Base-by-base conservation (phyloP, 2,113 vertebrate species). In the Brachionichthys hirsutus region DNA sequence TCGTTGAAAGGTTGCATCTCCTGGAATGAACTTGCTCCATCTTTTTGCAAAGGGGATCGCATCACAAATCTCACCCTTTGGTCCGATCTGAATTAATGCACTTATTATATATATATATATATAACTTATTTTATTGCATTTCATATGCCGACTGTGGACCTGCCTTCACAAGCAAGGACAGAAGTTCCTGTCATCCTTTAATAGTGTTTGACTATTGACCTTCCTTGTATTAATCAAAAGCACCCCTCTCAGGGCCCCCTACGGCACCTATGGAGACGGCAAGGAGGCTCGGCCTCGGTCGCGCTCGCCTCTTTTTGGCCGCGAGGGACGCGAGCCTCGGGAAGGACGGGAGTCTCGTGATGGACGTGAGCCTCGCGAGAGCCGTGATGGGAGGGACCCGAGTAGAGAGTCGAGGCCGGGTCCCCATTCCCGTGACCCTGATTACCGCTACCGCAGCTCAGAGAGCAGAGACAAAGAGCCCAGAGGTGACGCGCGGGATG, bases 321-420 rank as follows among this genome's bases (percentile, higher is more conserved):
- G 94, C 0, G 80, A 83, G 0, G 54, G 83, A 11, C 79, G 78
- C 0, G 74, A 76, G 1, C 1, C 61, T 15, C 55, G 75, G 6
- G 93, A 95, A 5, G 60, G 91, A 42, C 92, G 94, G 3, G 94
- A 38, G 1, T 1, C 61, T 15, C 92, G 94, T 5, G 94, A 96
- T 74, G 80, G 90, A 88, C 53, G 54, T 0, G 47, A 62, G 6
- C 1, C 88, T 0, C 92, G 69, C 9, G 93, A 85, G 3, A 92
- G 89, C 1, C 82, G 13, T 42, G 67, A 73, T 83, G 92, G 42
- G 41, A 81, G 81, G 46, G 94, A 94, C 17, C 40, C 74, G 0
- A 47, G 41, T 30, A 83, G 94, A 49, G 94, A 94, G 42, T 58
- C 68, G 42, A 16, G 88, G 47, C 52, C 61, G 7, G 46, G 85